These are phyloP conservation scores for Drosophila repletoides DNA, from an alignment of 1,140 invertebrate species.

Conservation along the genomic window DNA sequence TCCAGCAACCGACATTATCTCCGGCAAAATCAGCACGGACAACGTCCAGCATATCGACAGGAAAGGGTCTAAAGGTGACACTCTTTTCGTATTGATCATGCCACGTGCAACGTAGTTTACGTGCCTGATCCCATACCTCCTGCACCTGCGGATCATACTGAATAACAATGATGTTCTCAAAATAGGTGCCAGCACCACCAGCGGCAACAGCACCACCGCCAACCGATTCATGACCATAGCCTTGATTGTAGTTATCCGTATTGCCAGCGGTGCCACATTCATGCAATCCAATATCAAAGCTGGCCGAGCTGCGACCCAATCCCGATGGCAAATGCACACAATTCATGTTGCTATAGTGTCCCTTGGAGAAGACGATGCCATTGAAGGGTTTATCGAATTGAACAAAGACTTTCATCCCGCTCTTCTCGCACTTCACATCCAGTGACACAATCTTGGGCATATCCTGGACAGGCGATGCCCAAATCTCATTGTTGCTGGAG, in stretches of 20 bases:
- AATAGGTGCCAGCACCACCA: constrained; percentile 90
- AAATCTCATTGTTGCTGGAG: constrained; percentile 87
- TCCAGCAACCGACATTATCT: constrained; percentile 97
- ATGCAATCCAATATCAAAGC: constrained; percentile 95
- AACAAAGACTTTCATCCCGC: constrained; percentile 95
- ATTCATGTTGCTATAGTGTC: constrained; percentile 95
- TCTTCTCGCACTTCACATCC: constrained; percentile 97
- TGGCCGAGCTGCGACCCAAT: constrained; percentile 91
- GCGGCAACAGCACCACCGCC: constrained; percentile 83
- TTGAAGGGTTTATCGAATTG: constrained; percentile 97
- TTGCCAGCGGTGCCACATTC: constrained; percentile 95
- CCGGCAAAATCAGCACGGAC: constrained; percentile 96
- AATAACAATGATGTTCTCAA: constrained; percentile 97
- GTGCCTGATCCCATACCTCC: constrained; percentile 97
- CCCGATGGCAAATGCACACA: constrained; percentile 95
- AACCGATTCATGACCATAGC: constrained; percentile 89
- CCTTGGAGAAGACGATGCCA: constrained; percentile 96
- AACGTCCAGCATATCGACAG: constrained; percentile 97
- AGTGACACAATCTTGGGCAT: constrained; percentile 95
- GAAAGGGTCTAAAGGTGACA: constrained; percentile 96
- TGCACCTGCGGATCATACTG: constrained; percentile 97
- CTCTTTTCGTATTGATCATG: constrained; percentile 98
- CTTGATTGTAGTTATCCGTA: constrained; percentile 93
- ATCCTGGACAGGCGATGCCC: constrained; percentile 90
- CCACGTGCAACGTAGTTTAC: constrained; percentile 96